Percentiles rank a stretch among this genome's conserved stretches.
These are phyloP conservation scores for Oscheius onirici DNA, from an alignment of 2,888 invertebrate genomes.

Conservation along the genomic window DNA sequence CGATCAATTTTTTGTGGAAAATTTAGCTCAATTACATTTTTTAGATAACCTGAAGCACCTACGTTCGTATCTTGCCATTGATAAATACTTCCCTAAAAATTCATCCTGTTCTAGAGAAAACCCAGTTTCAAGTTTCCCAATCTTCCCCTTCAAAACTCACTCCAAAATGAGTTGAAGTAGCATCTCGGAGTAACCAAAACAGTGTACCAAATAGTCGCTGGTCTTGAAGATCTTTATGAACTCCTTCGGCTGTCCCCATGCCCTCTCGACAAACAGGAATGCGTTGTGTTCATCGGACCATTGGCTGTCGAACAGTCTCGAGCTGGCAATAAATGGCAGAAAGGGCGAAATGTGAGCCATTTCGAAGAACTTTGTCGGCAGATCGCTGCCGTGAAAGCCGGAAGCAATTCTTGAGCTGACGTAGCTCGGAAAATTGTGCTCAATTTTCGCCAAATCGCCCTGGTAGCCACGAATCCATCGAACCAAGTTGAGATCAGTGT, in stretches of 20 bases:
- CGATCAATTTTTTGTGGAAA: too few species aligned
- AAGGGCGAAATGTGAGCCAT: conserved; percentile 43
- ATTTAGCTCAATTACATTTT: too few species aligned
- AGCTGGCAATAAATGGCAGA: conserved; percentile 51
- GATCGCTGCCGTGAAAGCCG: conserved; percentile 52
- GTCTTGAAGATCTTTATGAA: conserved; percentile 60
- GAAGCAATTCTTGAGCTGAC: conserved; percentile 51
- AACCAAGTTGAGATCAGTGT: conserved; percentile 56
- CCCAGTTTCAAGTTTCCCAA: not conserved
- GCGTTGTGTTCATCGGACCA: conserved; percentile 58
- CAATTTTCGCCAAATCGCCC: conserved; percentile 43
- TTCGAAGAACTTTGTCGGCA: conserved; percentile 50
- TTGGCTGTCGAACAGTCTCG: conserved; percentile 47
- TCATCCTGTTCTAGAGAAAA: too few species aligned
- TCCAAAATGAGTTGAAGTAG: conserved; percentile 54
- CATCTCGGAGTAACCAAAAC: conserved; percentile 60
- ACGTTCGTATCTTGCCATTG: too few species aligned
- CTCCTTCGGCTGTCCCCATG: conserved; percentile 61
- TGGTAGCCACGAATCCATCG: conserved; percentile 59
- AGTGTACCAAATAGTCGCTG: conserved; percentile 55
- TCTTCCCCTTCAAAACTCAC: conserved; percentile 29
- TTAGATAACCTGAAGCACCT: too few species aligned
- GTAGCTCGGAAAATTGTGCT: conserved; percentile 50
- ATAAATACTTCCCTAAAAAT: too few species aligned
- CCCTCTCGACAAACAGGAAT: conserved; percentile 57